Percentiles rank a stretch among this genome's conserved stretches.
Conservation (phyloP, 2,888 invertebrate species). For the Tipula confusa region DNA sequence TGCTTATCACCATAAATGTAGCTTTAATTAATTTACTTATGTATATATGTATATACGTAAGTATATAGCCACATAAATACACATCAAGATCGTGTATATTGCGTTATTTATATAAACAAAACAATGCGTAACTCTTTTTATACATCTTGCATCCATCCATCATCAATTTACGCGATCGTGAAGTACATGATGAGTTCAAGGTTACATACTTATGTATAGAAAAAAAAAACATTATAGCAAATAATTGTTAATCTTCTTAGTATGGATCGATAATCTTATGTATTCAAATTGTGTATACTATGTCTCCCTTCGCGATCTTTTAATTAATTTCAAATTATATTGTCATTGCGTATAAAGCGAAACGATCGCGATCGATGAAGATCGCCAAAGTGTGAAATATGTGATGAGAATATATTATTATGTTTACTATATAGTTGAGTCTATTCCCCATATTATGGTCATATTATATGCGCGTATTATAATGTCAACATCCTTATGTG, state of each 20-base stretch:
- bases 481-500: background rate
- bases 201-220: background rate
- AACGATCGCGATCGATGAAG: background rate
- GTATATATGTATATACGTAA: background rate
- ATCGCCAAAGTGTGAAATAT: background rate
- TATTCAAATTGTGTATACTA: background rate
- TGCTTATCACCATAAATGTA: background rate
- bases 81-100: background rate
- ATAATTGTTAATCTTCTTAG: background rate
- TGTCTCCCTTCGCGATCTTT: background rate
- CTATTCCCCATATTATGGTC: background rate
- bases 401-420: background rate
- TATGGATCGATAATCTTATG: background rate
- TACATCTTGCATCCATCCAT: background rate
- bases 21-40: background rate
- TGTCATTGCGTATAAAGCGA: background rate
- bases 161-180: background rate
- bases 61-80: background rate
- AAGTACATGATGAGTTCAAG: background rate
- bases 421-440: too few species aligned
- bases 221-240: background rate
- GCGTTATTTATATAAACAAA: background rate
- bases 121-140: background rate
- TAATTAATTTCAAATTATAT: constrained; percentile 20
- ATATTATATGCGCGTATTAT: too few species aligned